A percentile compares a stretch with the other conserved stretches of the same genome.
Conservation (phyloP, 2,888 invertebrate species). For the Augochlorella aurata region DNA sequence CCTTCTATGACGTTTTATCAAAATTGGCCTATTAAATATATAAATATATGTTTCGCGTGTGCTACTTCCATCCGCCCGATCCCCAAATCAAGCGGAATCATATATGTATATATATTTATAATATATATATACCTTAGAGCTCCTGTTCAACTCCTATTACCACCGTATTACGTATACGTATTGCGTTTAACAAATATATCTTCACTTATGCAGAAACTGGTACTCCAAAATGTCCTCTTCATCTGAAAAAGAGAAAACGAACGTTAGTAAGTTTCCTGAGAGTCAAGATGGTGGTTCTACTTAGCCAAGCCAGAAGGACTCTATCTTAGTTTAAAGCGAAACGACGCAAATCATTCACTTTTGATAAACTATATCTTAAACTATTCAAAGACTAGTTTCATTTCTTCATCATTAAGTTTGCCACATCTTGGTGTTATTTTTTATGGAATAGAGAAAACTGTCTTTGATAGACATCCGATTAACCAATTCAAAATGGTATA, state of each 20-base stretch:
- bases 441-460: too few relatives aligned
- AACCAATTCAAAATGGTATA: too few relatives aligned
- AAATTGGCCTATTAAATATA: slow-evolving; percentile 78
- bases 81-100: slow-evolving; percentile 56
- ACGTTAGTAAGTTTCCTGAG: slow-evolving; percentile 42
- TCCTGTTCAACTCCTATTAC: slow-evolving; percentile 61
- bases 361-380: not conserved
- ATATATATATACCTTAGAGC: slow-evolving; percentile 53
- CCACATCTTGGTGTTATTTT: too few relatives aligned
- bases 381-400: not conserved
- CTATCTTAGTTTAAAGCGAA: slow-evolving; percentile 15
- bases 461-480: too few relatives aligned
- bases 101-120: slow-evolving; percentile 1
- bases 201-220: slow-evolving; percentile 83
- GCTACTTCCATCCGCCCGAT: slow-evolving; percentile 62
- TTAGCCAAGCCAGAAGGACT: slow-evolving; percentile 37
- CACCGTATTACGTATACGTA: slow-evolving; percentile 68
- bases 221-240: slow-evolving; percentile 83
- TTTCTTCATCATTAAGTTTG: not conserved
- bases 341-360: not conserved
- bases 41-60: slow-evolving; percentile 71
- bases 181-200: slow-evolving; percentile 65
- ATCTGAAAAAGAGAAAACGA: slow-evolving; percentile 78
- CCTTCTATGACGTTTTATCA: slow-evolving; percentile 72
- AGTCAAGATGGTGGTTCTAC: not conserved